A percentile compares a stretch with the other conserved stretches of the same genome.
Conservation (phyloP, 2,797 vertebrate genomes). For the Scarus forsteni region DNA sequence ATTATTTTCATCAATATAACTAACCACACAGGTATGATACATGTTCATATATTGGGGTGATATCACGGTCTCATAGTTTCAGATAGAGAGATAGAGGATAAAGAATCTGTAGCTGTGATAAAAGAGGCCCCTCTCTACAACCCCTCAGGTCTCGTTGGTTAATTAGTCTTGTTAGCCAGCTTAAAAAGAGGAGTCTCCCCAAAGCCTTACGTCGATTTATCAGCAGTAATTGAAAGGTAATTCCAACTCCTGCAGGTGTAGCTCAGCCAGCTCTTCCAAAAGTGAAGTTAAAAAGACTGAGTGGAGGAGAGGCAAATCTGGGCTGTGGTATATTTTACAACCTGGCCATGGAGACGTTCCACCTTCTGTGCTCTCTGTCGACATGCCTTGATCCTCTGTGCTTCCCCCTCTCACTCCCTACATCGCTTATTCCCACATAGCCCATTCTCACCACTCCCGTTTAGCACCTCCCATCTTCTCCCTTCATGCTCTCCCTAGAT, state of each 20-base stretch:
- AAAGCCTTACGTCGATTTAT: constrained; percentile 75
- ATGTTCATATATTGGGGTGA: no score
- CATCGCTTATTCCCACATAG: constrained; percentile 56
- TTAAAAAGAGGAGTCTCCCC: constrained; percentile 75
- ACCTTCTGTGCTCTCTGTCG: constrained; percentile 36
- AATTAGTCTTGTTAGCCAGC: constrained; percentile 78
- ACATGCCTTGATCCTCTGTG: constrained; percentile 44
- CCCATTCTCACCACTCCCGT: constrained; percentile 55
- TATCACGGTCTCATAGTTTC: constrained; percentile 27
- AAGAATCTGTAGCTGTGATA: constrained; percentile 32
- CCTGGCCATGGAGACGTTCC: constrained; percentile 39
- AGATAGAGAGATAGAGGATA: constrained; percentile 35
- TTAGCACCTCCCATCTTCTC: constrained; percentile 54
- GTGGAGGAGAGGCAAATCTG: constrained; percentile 28
- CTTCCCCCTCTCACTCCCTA: constrained; percentile 49
- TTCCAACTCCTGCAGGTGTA: constrained; percentile 70
- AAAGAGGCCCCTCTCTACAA: constrained; percentile 23
- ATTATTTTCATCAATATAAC: no score
- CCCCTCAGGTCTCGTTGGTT: constrained; percentile 66
- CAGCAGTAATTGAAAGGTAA: constrained; percentile 78
- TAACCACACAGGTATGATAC: no score
- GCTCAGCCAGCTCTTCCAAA: constrained; percentile 48
- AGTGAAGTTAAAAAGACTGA: constrained; percentile 51
- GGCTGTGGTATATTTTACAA: constrained; percentile 27
- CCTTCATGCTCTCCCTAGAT: constrained; percentile 50